Base-by-base conservation (phyloP, 2,888 invertebrate species). In the Octodonta nipae region DNA sequence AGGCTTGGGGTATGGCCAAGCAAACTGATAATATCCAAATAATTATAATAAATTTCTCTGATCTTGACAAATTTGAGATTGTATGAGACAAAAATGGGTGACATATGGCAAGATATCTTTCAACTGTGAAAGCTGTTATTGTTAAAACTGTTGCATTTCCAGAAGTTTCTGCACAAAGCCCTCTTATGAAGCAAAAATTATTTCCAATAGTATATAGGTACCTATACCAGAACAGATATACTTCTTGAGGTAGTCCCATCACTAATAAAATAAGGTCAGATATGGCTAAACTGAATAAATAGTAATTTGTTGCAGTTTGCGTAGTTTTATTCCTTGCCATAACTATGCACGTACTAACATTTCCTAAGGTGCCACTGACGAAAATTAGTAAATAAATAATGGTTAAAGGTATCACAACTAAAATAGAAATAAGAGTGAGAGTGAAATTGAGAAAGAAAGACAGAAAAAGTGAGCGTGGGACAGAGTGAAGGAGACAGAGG, bases 1-100 rank as follows among this genome's bases (percentile, higher is more conserved):
- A 47, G 1, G 73, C 83, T 54, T 81, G 81, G 0, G 84, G 84
- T 26, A 81, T 62, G 0, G 84, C 85, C 49, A 80, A 61, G 38
- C 73, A 66, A 43, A 87, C 60, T 0, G 88, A 79, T 1, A 77
- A 63, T 31, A 83, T 54, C 92, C 92, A 93, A 40, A 91, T 74
- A 25, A 74, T 62, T 13, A 85, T 58, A 24, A 92, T 83, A 46
- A 85, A 75, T 53, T 80, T 81, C 34, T 84, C 68, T 6, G 86
- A 89, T 15, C 92, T 68, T 10, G 85, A 79, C 24, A 91, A 63
- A 51, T 86, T 86, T 3, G 88, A 87, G 76, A 87, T 81, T 38
- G 84, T 84, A 54, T 89, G 88, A 1, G 75, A 66, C 13, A 70
- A 55, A 49, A 79, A 72, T 0, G 78, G 78, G 49, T 75, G 74